These are phyloP conservation scores for Tenthredo notha DNA, from an alignment of 2,888 invertebrate genomes.

Conservation along the genomic window DNA sequence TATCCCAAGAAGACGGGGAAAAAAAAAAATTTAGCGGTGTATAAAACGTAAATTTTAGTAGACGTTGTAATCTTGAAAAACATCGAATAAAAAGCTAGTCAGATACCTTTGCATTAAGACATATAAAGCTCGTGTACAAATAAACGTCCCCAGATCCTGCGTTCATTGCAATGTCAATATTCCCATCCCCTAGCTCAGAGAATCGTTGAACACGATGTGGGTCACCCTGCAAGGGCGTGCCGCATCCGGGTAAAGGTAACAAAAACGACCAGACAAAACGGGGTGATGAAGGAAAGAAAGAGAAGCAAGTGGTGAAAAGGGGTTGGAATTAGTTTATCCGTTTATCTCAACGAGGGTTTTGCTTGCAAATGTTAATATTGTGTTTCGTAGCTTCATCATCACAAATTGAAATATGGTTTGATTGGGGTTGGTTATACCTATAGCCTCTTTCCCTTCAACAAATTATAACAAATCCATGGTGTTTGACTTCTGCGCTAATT, in stretches of 20 bases:
- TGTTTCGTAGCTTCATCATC: slow-evolving; percentile 20
- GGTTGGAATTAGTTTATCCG: slow-evolving; percentile 24
- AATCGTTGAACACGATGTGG: slow-evolving; percentile 24
- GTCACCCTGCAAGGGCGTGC: slow-evolving; percentile 27
- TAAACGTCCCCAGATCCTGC: not conserved
- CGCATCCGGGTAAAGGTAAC: slow-evolving; percentile 20
- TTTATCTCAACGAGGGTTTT: slow-evolving; percentile 27
- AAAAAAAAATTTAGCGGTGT: not conserved
- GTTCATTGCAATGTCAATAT: slow-evolving; percentile 1
- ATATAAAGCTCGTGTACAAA: not conserved
- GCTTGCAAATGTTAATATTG: slow-evolving; percentile 22
- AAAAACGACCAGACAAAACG: not conserved
- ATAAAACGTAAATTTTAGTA: not conserved
- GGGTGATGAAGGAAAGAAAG: not conserved
- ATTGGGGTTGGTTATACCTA: not conserved
- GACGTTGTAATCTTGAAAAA: slow-evolving; percentile 2
- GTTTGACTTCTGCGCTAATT: not conserved
- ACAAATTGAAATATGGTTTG: slow-evolving; percentile 13
- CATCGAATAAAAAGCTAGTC: not conserved
- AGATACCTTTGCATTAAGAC: not conserved
- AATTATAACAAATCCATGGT: not conserved
- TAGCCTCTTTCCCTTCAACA: not conserved
- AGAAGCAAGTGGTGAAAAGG: not conserved
- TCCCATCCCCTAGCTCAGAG: not conserved
- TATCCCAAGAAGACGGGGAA: not conserved